Evolutionary conservation across 2,888 invertebrate species (phyloP).

Genomic region (Yponomeuta evonymella): DNA sequence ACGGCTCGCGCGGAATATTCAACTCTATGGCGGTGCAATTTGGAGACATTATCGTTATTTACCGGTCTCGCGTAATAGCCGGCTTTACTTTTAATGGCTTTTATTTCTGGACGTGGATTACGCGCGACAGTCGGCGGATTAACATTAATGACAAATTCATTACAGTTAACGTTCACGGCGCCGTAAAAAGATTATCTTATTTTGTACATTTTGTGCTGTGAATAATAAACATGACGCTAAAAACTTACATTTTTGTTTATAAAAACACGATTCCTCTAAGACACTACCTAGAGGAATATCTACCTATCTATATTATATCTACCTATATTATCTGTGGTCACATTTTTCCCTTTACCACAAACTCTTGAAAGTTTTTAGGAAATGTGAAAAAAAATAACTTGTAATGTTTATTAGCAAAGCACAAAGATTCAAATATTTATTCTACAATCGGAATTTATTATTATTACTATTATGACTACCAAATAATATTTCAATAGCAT

Average conservation of each 20-base stretch:
- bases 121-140: background rate
- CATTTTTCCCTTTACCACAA: too few relatives aligned
- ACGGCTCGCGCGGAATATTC: background rate
- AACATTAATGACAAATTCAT: background rate
- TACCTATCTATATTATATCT: too few relatives aligned
- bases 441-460: too few relatives aligned
- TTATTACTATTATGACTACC: too few relatives aligned
- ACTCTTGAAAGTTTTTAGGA: too few relatives aligned
- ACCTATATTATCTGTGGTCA: too few relatives aligned
- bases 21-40: background rate
- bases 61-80: background rate
- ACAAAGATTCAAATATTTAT: too few relatives aligned
- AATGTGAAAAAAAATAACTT: too few relatives aligned
- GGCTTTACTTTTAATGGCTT: background rate
- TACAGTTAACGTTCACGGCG: background rate
- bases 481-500: too few relatives aligned
- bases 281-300: too few relatives aligned
- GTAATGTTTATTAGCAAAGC: too few relatives aligned
- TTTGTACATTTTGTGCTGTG: background rate
- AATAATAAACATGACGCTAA: background rate
- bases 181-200: background rate
- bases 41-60: background rate
- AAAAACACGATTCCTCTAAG: too few relatives aligned
- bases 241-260: background rate
- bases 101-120: background rate